Evolutionary conservation across 2,113 vertebrate species (phyloP), one percentile per base, ranked within the genome.

Genomic region (Struthio camelus): DNA sequence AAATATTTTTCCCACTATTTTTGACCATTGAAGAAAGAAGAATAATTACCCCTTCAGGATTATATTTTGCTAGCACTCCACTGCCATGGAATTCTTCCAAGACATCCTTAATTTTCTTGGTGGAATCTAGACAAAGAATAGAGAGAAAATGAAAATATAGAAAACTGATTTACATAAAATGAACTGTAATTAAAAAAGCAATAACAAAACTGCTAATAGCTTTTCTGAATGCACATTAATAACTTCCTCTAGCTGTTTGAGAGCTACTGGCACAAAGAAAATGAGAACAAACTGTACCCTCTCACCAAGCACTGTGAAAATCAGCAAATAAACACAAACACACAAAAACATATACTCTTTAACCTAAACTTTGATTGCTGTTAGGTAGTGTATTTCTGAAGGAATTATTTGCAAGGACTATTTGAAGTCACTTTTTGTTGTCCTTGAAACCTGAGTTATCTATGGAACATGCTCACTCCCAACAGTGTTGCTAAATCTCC

Each of bases 71-170:
- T 98, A 99, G 97, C 75, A 99, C 98, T 38, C 99, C 99, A 96
- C 98, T 98, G 95, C 99, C 98, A 96, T 99, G 99, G 97, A 99
- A 99, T 98, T 99, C 99, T 98, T 99, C 98, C 91, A 99, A 97
- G 95, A 99, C 99, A 94, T 99, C 99, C 89, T 99, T 99, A 96
- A 99, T 98, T 98, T 99, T 99, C 98, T 99, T 99, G 79, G 98
- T 99, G 23, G 99, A 99, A 98, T 99, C 99, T 99, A 81, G 46
- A 95, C 34, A 30, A 94, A 89, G 65, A 96, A 95, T 88, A 76
- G 83, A 96, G 19, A 97, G 85, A 96, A 89, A 32, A 94, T 64
- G 50, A 67, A 87, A 93, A 96, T 44, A 76, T 36, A 85, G 36
- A 76, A 88, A 73, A 94, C 4, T 67, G 10, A 84, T 87, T 90